Conservation (phyloP, 2,797 vertebrate genomes). For the Neostethus bicornis region DNA sequence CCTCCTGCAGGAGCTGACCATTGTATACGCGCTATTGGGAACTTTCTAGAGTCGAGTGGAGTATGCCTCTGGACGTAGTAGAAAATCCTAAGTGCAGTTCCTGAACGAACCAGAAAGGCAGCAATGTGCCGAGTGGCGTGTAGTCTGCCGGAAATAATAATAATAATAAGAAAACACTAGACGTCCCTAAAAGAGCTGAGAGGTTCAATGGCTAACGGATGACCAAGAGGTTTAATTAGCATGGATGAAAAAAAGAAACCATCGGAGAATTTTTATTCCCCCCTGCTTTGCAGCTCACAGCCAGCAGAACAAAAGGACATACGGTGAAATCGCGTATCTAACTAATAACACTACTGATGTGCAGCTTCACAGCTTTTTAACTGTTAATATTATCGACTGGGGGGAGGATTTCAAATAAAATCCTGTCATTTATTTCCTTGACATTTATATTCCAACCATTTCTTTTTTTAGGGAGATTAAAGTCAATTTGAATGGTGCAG, state of each 20-base stretch:
- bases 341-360: constrained; percentile 9
- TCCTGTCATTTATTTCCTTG: constrained; percentile 24
- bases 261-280: constrained; percentile 6
- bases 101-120: too few relatives aligned
- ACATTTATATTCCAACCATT: constrained; percentile 41
- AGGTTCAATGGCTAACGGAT: neutral
- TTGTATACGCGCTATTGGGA: too few relatives aligned
- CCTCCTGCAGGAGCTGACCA: too few relatives aligned
- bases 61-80: too few relatives aligned
- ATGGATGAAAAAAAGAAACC: neutral
- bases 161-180: neutral
- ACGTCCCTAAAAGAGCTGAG: neutral
- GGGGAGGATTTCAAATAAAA: too few relatives aligned
- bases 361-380: constrained; percentile 16
- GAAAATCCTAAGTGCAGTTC: too few relatives aligned
- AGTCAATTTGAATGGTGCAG: constrained; percentile 28
- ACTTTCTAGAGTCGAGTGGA: too few relatives aligned
- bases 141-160: neutral
- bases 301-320: constrained; percentile 10
- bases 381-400: too few relatives aligned
- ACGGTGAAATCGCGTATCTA: constrained; percentile 11
- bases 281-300: constrained; percentile 26
- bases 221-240: neutral
- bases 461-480: constrained; percentile 52
- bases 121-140: neutral